Evolutionary conservation across 1,140 invertebrate species (phyloP), one percentile per base, ranked within the genome.

Genomic region (Drosophila rhopaloa): DNA sequence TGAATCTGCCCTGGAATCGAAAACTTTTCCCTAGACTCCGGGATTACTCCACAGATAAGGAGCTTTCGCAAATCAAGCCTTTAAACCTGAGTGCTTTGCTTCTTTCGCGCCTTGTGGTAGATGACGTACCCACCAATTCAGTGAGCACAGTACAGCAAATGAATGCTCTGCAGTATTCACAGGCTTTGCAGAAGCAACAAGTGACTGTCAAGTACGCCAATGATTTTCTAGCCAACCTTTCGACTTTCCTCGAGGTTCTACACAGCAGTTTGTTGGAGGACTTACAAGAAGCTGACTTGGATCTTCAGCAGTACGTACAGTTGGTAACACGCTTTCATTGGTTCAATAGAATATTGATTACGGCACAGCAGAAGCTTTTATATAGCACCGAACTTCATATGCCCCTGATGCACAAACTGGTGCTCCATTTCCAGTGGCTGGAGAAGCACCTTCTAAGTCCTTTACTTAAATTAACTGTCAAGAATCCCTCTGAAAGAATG

Each of bases 341-440:
- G 91, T 84, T 85, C 19, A 92, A 92, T 74, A 81, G 92, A 0
- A 37, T 92, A 8, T 14, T 91, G 27, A 11, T 14, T 2, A 73
- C 76, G 4, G 54, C 88, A 0, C 73, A 85, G 16, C 54, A 79
- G 13, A 76, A 85, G 13, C 27, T 92, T 7, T 68, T 92, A 5
- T 60, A 74, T 9, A 66, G 73, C 16, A 91, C 88, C 24, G 76
- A 81, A 19, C 13, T 92, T 1, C 67, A 89, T 57, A 43, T 71
- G 6, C 76, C 81, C 6, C 35, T 92, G 29, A 74, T 91, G 66
- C 91, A 92, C 47, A 85, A 91, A 48, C 27, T 92, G n/a, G 62
- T 90, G n/a, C 54, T 92, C 27, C 92, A 92, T 48, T 92, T 90
- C 47, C 89, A 91, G 35, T 92, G 92, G 92, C 19, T 92, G 32